phyloP scores from a whole-genome alignment of 2,888 invertebrate species.

The Erebia epiphron region DNA sequence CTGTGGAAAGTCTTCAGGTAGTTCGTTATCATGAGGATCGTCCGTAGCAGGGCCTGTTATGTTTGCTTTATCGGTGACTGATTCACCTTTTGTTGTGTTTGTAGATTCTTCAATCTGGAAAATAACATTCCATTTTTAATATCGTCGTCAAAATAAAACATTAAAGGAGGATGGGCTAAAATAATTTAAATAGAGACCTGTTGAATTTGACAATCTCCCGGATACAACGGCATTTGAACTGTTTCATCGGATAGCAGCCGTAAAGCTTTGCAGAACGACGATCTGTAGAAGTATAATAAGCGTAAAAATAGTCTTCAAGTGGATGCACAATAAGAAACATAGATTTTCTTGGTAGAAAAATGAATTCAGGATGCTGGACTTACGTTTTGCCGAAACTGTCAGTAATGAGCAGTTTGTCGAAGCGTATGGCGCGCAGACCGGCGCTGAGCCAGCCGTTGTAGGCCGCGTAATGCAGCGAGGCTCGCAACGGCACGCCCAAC shows the following conservation, averaged over 20 bases:
- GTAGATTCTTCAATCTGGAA: constrained; percentile 56
- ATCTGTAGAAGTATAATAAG: constrained; percentile 73
- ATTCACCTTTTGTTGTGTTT: constrained; percentile 51
- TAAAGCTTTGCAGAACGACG: constrained; percentile 91
- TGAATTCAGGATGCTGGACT: constrained; percentile 44
- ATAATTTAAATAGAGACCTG: constrained; percentile 56
- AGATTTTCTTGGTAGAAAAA: constrained; percentile 8
- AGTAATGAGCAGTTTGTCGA: constrained; percentile 91
- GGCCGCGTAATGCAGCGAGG: constrained; percentile 91
- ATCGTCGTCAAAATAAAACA: not conserved
- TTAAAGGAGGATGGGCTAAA: not conserved
- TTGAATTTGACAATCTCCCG: constrained; percentile 90
- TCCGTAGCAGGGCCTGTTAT: constrained; percentile 55
- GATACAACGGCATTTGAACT: constrained; percentile 87
- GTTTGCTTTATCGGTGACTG: constrained; percentile 51
- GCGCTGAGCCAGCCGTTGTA: constrained; percentile 96
- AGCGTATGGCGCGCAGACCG: constrained; percentile 89
- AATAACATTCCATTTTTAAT: constrained; percentile 22
- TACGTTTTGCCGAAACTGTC: constrained; percentile 93
- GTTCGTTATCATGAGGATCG: constrained; percentile 71
- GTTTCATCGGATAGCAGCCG: constrained; percentile 89
- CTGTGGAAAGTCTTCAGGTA: constrained; percentile 68
- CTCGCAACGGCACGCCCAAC: constrained; percentile 87
- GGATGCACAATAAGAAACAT: not conserved
- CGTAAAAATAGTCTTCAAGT: too few species aligned